Conservation (phyloP, 64 coral and sea anemone species). For the Catalaphyllia jardinei region DNA sequence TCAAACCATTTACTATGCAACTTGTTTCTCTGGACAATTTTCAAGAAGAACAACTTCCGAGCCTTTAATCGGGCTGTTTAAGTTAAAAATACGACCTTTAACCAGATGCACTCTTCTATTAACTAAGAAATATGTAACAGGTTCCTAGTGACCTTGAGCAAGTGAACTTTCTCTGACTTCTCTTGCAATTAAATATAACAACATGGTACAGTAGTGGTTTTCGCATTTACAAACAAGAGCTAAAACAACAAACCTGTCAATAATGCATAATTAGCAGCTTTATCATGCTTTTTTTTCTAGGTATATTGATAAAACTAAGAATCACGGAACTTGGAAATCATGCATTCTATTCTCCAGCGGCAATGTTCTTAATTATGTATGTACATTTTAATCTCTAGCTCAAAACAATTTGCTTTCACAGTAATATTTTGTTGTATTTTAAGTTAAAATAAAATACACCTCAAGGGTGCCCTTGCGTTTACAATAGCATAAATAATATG, state of each 20-base stretch:
- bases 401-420: neutral
- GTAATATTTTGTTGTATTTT: neutral
- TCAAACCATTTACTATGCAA: too few species aligned
- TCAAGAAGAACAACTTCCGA: too few species aligned
- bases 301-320: neutral
- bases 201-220: neutral
- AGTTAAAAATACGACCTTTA: neutral
- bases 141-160: neutral
- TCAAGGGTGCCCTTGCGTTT: slow-evolving; percentile 24
- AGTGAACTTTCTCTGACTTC: neutral
- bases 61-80: too few species aligned
- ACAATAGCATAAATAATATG: slow-evolving; percentile 45
- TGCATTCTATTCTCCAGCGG: neutral
- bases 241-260: neutral
- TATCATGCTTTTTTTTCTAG: neutral
- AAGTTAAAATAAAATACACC: slow-evolving; percentile 29
- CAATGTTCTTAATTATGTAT: neutral
- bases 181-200: slow-evolving; percentile 31
- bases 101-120: neutral
- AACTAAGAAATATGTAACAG: neutral
- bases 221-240: too few species aligned
- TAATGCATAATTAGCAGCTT: neutral
- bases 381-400: neutral
- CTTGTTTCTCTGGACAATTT: too few species aligned
- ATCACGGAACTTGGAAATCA: neutral